Conservation (phyloP, 2,888 invertebrate species). For the Drosophila falleni region DNA sequence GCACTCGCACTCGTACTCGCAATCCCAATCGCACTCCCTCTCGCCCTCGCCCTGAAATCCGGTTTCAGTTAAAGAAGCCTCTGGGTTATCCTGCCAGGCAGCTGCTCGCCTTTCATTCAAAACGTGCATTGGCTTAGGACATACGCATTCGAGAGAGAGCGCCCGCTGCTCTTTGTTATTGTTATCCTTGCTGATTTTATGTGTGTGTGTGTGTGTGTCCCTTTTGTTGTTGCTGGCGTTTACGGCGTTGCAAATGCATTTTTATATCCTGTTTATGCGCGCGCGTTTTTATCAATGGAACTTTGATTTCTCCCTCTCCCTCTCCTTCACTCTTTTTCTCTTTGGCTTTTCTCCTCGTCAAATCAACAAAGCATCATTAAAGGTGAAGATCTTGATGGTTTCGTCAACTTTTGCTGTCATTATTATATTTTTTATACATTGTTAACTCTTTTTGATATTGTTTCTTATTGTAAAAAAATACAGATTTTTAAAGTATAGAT, state of each 20-base stretch:
- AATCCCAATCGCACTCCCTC: conserved; percentile 29
- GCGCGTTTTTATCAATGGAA: conserved; percentile 66
- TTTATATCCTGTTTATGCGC: conserved; percentile 80
- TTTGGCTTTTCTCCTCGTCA: conserved; percentile 18
- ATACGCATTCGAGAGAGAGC: conserved; percentile 47
- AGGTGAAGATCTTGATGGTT: conserved; percentile 37
- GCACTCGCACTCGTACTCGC: conserved; percentile 24
- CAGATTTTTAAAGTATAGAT: conserved; percentile 7
- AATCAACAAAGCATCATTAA: conserved; percentile 33
- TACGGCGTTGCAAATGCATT: conserved; percentile 76
- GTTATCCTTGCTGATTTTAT: conserved; percentile 74
- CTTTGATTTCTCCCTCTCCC: conserved; percentile 55
- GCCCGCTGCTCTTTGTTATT: conserved; percentile 71
- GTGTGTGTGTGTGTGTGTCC: conserved; percentile 26
- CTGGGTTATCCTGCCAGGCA: conserved; percentile 67
- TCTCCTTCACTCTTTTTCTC: neutral
- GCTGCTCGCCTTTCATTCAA: conserved; percentile 72
- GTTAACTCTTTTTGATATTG: neutral
- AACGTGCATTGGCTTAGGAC: conserved; percentile 66
- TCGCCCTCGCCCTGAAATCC: conserved; percentile 46
- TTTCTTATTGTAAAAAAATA: conserved; percentile 5
- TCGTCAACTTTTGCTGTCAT: conserved; percentile 39
- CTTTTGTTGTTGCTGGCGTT: conserved; percentile 57
- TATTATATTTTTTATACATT: conserved; percentile 6
- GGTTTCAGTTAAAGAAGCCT: conserved; percentile 48